A percentile compares a stretch with the other conserved stretches of the same genome.
Evolutionary conservation across 2,113 vertebrate genomes (phyloP).

Genomic region (Jacana jacana): DNA sequence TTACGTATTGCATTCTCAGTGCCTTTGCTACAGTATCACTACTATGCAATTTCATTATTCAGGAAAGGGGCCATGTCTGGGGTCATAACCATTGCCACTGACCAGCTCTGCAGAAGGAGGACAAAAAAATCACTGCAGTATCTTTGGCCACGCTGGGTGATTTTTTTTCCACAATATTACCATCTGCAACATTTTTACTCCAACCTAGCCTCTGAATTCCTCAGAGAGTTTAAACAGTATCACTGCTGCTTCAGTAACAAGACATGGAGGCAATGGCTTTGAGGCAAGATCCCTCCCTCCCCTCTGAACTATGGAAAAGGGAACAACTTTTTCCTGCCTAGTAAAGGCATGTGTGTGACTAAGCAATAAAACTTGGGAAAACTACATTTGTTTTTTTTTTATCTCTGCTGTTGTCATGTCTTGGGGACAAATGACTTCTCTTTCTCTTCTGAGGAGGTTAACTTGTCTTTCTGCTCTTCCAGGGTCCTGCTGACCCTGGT

Average conservation of each 20-base stretch:
- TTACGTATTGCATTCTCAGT: neutral
- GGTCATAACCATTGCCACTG: neutral
- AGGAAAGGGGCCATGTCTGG: no score
- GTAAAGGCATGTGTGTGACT: neutral
- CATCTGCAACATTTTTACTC: neutral
- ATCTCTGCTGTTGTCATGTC: neutral
- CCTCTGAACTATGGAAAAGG: neutral
- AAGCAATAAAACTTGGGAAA: neutral
- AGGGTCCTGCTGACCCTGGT: neutral
- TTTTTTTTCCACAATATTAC: neutral
- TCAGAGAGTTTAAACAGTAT: neutral
- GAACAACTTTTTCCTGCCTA: neutral
- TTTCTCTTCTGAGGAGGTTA: neutral
- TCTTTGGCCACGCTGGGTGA: neutral
- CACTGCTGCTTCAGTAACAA: neutral
- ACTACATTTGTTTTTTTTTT: neutral
- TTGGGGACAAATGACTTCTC: neutral
- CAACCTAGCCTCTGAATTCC: neutral
- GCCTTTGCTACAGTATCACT: no score
- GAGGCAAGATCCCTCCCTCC: neutral
- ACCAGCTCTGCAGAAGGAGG: neutral
- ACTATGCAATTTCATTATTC: no score
- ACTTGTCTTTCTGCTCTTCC: neutral
- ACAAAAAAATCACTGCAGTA: neutral
- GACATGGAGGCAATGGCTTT: neutral